Evolutionary conservation across 1,140 invertebrate genomes (phyloP).

Genomic region (Carcinoscorpius rotundicauda): DNA sequence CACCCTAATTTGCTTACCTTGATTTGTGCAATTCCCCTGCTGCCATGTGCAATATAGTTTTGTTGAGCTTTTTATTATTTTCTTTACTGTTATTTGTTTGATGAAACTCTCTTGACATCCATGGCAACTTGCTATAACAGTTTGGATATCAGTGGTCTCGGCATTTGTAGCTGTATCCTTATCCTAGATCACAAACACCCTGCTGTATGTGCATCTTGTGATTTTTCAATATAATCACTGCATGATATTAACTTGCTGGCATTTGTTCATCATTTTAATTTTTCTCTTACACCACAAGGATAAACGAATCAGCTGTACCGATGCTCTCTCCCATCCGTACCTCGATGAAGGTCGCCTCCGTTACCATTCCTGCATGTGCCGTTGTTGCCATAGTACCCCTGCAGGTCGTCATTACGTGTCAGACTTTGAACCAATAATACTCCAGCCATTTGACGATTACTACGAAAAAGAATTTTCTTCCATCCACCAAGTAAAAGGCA

Average conservation of each 20-base stretch:
- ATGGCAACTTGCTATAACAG: no score
- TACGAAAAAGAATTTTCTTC: conserved; percentile 74
- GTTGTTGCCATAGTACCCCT: conserved; percentile 66
- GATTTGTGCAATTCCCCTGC: no score
- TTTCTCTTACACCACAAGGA: conserved; percentile 44
- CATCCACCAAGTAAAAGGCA: conserved; percentile 89
- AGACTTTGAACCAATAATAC: conserved; percentile 84
- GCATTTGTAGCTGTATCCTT: no score
- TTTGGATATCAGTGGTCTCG: no score
- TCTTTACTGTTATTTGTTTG: no score
- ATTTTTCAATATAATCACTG: no score
- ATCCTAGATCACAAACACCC: no score
- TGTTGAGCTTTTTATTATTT: no score
- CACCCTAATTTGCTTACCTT: no score
- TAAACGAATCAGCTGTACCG: conserved; percentile 83
- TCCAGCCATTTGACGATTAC: conserved; percentile 76
- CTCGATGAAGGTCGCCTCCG: conserved; percentile 91
- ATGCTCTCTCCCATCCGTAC: conserved; percentile 91
- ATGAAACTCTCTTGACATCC: no score
- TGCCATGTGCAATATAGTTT: no score
- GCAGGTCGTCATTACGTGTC: conserved; percentile 69
- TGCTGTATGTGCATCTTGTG: no score
- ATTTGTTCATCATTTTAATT: conserved; percentile 3
- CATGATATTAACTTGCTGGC: neutral
- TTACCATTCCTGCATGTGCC: conserved; percentile 99